Evolutionary conservation across 2,888 invertebrate genomes (phyloP).

Genomic region (Entomobrya proxima): DNA sequence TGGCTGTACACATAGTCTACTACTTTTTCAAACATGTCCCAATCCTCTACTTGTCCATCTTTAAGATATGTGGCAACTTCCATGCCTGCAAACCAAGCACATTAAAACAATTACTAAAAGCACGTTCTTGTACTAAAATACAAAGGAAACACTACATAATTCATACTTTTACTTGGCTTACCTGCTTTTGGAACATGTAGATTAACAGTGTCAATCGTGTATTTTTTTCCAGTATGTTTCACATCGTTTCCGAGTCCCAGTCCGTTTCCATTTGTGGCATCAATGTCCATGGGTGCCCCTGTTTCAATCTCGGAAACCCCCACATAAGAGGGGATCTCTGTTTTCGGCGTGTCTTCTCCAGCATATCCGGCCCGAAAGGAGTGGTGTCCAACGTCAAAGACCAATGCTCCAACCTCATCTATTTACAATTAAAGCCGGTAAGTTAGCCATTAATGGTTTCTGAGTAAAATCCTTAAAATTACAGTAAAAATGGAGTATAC

Average conservation of each 20-base stretch:
- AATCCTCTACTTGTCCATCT: constrained; percentile 99
- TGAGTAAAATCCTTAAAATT: no score
- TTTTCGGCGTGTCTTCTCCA: constrained; percentile 99
- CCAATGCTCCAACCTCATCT: constrained; percentile 99
- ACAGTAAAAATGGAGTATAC: no score
- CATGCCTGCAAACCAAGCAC: constrained; percentile 80
- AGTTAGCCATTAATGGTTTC: no score
- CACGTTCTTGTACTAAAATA: no score
- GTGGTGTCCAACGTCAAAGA: constrained; percentile 96
- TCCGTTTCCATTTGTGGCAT: constrained; percentile 71
- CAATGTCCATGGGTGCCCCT: constrained; percentile 76
- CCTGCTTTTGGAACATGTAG: constrained; percentile 92
- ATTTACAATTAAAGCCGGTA: no score
- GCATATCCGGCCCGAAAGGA: constrained; percentile 94
- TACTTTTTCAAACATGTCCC: constrained; percentile 98
- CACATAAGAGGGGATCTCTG: constrained; percentile 95
- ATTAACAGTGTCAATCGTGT: constrained; percentile 95
- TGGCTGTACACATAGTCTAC: constrained; percentile 95
- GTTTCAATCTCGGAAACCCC: constrained; percentile 85
- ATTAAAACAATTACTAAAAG: not conserved
- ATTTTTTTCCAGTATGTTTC: constrained; percentile 80
- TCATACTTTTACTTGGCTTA: constrained; percentile 76
- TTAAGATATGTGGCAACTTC: constrained; percentile 96
- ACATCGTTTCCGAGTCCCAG: constrained; percentile 76
- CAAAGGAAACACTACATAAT: not conserved